These are phyloP conservation scores for Cyrtonyx montezumae DNA, from an alignment of 2,113 vertebrate species.

Conservation along the genomic window DNA sequence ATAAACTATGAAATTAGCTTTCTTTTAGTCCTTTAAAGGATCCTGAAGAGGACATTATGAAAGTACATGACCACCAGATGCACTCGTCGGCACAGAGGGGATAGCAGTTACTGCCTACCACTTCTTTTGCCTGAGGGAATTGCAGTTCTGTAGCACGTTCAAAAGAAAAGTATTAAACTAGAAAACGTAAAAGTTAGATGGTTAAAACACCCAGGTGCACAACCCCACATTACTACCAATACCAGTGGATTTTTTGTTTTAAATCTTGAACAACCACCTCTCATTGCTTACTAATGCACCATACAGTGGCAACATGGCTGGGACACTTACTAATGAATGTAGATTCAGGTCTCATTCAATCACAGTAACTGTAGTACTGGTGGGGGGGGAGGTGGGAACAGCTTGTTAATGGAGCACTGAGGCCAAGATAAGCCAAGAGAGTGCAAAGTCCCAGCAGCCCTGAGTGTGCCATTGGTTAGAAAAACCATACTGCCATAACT, in stretches of 20 bases:
- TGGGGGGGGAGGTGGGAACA: neutral
- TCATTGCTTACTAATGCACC: accelerated
- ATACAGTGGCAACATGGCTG: neutral
- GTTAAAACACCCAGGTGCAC: neutral
- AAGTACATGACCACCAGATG: neutral
- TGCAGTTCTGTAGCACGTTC: neutral
- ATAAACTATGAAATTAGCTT: neutral
- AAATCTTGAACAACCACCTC: neutral
- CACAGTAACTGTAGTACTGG: neutral
- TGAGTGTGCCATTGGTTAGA: neutral
- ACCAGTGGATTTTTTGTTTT: neutral
- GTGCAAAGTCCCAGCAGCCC: neutral
- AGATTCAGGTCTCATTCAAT: neutral
- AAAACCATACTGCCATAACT: neutral
- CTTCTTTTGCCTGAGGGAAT: neutral
- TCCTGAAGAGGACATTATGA: neutral
- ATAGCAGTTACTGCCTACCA: neutral
- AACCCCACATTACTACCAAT: neutral
- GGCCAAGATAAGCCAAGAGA: neutral
- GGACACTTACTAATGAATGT: neutral
- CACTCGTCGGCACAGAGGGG: neutral
- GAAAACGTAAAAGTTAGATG: neutral
- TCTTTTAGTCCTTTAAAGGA: neutral
- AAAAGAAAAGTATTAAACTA: neutral
- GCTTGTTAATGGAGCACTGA: neutral